A percentile compares a stretch with the other conserved stretches of the same genome.
These are phyloP conservation scores for Ascaphus truei DNA, from an alignment of 2,113 vertebrate genomes.

Conservation along the genomic window DNA sequence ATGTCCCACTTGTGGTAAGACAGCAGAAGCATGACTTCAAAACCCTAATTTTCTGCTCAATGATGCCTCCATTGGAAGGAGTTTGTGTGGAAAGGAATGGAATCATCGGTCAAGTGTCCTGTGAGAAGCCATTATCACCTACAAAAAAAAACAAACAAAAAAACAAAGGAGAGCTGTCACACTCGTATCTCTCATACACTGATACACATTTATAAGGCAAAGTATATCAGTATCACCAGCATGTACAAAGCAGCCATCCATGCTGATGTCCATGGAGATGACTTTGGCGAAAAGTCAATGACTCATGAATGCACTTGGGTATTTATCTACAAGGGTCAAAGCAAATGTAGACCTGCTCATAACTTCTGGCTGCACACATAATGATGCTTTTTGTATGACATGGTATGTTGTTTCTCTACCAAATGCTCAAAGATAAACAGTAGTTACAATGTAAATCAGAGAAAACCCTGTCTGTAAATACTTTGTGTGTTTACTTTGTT, in stretches of 20 bases:
- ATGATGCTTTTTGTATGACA: too few species aligned
- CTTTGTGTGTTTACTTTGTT: too few species aligned
- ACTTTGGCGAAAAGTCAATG: too few species aligned
- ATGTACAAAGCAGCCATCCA: neutral
- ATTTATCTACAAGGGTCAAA: too few species aligned
- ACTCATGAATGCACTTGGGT: too few species aligned
- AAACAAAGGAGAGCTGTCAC: constrained; percentile 20
- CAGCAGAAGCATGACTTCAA: neutral
- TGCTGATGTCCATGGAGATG: neutral
- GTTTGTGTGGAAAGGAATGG: constrained; percentile 5
- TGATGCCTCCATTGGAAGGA: neutral
- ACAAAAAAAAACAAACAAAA: constrained; percentile 16
- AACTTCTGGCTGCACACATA: too few species aligned
- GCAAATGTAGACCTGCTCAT: too few species aligned
- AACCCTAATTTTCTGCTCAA: constrained; percentile 9
- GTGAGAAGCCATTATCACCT: constrained; percentile 22
- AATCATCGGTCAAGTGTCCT: constrained; percentile 10
- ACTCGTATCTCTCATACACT: neutral
- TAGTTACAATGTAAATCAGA: too few species aligned
- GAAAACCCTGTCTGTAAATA: too few species aligned
- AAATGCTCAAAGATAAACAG: too few species aligned
- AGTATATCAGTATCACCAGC: neutral
- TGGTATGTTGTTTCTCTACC: too few species aligned
- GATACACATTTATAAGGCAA: neutral
- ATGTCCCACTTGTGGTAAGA: neutral